A percentile compares a stretch with the other conserved stretches of the same genome.
phyloP scores from a whole-genome alignment of 2,113 vertebrate genomes.

The Forbesichthys agassizii region DNA sequence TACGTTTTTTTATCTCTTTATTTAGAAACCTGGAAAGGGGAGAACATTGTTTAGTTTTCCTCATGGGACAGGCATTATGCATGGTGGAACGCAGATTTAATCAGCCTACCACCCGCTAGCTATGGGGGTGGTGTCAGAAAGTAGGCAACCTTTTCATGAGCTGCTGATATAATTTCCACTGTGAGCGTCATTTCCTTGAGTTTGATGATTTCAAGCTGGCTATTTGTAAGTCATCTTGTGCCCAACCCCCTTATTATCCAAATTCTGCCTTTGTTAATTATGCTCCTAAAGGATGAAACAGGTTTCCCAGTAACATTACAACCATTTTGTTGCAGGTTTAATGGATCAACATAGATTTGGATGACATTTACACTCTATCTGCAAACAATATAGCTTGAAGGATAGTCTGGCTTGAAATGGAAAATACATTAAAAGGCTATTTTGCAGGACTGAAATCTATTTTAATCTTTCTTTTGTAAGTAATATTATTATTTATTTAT shows the following conservation, averaged over 20 bases:
- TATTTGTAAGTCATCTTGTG: conserved; percentile 28
- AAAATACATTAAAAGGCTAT: not conserved
- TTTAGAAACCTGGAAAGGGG: conserved; percentile 23
- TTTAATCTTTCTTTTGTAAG: not conserved
- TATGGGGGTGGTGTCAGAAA: conserved; percentile 12
- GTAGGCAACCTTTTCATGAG: conserved; percentile 17
- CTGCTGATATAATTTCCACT: conserved; percentile 48
- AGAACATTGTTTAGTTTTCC: conserved; percentile 33
- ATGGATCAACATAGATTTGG: conserved; percentile 15
- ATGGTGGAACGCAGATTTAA: conserved; percentile 36
- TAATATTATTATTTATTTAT: too few species aligned
- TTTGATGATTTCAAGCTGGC: conserved; percentile 40
- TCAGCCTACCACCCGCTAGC: conserved; percentile 32
- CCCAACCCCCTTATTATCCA: not conserved
- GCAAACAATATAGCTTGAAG: conserved; percentile 16
- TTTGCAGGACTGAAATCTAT: not conserved
- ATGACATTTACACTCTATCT: conserved; percentile 22
- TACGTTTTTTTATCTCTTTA: conserved; percentile 19
- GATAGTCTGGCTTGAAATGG: conserved; percentile 15
- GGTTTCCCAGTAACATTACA: conserved; percentile 11
- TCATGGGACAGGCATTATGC: conserved; percentile 7
- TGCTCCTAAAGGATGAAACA: conserved; percentile 6
- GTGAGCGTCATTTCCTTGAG: conserved; percentile 30
- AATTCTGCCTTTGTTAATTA: conserved; percentile 3
- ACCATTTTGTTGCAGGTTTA: conserved; percentile 3